Evolutionary conservation across 2,797 vertebrate genomes (phyloP).

Genomic region (Poliocrania exsul): DNA sequence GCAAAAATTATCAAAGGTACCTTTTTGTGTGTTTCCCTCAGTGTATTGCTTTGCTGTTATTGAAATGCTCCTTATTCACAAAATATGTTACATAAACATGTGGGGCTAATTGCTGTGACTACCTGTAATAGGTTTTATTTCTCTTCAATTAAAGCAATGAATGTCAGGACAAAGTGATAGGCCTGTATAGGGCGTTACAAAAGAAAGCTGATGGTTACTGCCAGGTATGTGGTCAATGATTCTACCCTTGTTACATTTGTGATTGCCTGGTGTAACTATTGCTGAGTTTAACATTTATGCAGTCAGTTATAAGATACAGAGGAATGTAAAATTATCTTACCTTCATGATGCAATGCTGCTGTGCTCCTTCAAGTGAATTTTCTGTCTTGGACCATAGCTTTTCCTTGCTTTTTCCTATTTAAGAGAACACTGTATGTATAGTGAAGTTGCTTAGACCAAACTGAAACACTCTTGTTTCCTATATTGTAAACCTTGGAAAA

Average conservation of each 20-base stretch:
- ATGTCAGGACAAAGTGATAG: neutral
- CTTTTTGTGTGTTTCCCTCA: neutral
- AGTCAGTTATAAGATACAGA: neutral
- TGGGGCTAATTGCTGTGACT: neutral
- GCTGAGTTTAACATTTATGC: neutral
- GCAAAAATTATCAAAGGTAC: neutral
- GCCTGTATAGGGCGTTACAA: neutral
- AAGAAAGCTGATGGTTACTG: neutral
- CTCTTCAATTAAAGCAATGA: neutral
- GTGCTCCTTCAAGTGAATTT: neutral
- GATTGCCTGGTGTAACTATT: neutral
- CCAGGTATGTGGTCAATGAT: neutral
- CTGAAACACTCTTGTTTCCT: neutral
- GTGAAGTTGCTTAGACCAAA: neutral
- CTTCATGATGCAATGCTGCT: neutral
- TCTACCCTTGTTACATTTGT: neutral
- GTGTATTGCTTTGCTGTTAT: neutral
- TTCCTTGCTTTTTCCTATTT: neutral
- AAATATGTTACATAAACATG: neutral
- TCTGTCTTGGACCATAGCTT: neutral
- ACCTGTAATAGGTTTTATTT: neutral
- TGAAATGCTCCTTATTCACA: neutral
- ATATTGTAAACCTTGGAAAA: neutral
- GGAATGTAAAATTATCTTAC: neutral
- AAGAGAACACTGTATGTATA: neutral